Base-by-base conservation (phyloP, 2,888 invertebrate species). In the Parnassius orleans region DNA sequence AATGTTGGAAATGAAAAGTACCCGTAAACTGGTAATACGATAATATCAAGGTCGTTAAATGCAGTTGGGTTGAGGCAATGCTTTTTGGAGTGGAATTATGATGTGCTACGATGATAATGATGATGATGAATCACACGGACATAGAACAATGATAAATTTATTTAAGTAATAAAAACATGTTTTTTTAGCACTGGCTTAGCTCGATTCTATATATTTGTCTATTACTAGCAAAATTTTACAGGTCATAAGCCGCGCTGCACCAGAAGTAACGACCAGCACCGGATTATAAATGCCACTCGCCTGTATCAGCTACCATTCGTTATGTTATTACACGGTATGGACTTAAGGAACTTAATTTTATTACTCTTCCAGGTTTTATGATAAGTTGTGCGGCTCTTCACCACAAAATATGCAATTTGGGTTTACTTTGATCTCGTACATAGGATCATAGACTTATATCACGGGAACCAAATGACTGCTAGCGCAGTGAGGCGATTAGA, bases 221-320 rank as follows among this genome's bases (percentile, higher is more conserved):
- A 2, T 11, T 54, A 54, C 14, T 7, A 44, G 14, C 11, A 42
- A 9, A 9, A 56, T 33, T 15, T 19, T 33, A 67, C 63, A 61
- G 63, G 61, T 61, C 60, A 57, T 61, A 69, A 68, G 65, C 63
- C 63, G 58, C 46, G 63, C 59, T 50, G 57, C 60, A 53, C 51
- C 56, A 60, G 57, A 61, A 65, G 60, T 66, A 69, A 69, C 66
- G 64, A 61, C 60, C 66, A 43, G 55, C 53, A 65, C 53, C 46
- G 66, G 63, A 59, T 66, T 66, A 64, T 66, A 63, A 65, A 68
- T 65, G 64, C 63, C 65, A 61, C 53, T 51, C 24, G 53, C 48
- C 12, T 43, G 60, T 41, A 60, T 3, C 50, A 54, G 54, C 47
- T 42, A 48, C 53, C 41, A 47, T 60, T 54, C 47, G 50, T 60